phyloP scores from a whole-genome alignment of 2,797 vertebrate genomes.

The Myripristis jacobus region DNA sequence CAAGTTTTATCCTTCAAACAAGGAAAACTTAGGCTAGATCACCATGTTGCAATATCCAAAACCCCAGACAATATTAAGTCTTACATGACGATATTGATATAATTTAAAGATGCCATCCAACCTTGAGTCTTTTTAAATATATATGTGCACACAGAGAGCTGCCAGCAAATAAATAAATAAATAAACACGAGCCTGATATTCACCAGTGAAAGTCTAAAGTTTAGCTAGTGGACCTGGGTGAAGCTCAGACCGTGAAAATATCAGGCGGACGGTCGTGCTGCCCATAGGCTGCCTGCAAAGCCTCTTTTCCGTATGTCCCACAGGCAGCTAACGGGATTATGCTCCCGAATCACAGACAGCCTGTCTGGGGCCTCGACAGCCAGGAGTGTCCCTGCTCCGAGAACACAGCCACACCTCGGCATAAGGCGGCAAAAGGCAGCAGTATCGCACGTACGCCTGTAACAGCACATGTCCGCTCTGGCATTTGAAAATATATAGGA shows the following conservation, averaged over 20 bases:
- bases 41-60: no score
- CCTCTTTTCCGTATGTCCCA: constrained; percentile 3
- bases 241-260: not conserved
- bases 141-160: not conserved
- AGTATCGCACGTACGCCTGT: not conserved
- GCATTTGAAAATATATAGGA: no score
- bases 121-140: not conserved
- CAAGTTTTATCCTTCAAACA: no score
- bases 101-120: no score
- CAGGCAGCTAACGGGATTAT: constrained; percentile 22
- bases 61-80: no score
- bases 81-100: no score
- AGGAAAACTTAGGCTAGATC: no score
- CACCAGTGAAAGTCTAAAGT: constrained; percentile 1
- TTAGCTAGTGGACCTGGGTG: not conserved
- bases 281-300: not conserved
- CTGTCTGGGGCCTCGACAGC: not conserved
- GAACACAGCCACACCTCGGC: not conserved
- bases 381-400: not conserved
- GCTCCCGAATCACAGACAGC: constrained; percentile 11
- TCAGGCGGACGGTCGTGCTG: not conserved
- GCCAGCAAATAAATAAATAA: not conserved
- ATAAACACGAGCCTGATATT: no score
- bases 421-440: not conserved
- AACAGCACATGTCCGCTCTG: no score